A percentile compares a stretch with the other conserved stretches of the same genome.
These are phyloP conservation scores for Crotophaga sulcirostris DNA, from an alignment of 2,113 vertebrate genomes.

Conservation along the genomic window DNA sequence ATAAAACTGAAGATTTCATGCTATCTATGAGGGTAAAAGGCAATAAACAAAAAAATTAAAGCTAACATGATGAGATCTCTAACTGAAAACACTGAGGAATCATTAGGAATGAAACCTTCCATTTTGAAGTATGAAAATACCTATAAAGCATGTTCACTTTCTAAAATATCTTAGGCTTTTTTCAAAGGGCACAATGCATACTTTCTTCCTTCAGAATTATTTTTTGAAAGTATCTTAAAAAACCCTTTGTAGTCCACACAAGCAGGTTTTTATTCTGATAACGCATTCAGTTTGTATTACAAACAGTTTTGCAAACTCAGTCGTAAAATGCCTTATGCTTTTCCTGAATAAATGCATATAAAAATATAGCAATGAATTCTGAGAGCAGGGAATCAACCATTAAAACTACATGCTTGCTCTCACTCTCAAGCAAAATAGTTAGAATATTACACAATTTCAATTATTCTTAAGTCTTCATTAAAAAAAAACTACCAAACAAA, in stretches of 20 bases:
- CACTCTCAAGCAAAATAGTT: not conserved
- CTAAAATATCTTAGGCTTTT: not conserved
- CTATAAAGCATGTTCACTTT: not conserved
- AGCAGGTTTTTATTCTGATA: not conserved
- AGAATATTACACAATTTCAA: not conserved
- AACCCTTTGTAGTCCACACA: not conserved
- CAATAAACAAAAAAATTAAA: not conserved
- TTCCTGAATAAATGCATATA: not conserved
- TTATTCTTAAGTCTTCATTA: not conserved
- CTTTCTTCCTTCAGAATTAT: not conserved
- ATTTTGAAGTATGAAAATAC: not conserved
- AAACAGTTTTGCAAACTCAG: not conserved
- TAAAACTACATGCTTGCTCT: not conserved
- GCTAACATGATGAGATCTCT: not conserved
- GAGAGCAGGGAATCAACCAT: not conserved
- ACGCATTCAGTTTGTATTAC: not conserved
- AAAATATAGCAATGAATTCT: not conserved
- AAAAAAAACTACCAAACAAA: not conserved
- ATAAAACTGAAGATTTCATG: not conserved
- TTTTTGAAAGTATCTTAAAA: not conserved
- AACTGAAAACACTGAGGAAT: not conserved
- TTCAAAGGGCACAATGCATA: not conserved
- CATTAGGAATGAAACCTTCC: not conserved
- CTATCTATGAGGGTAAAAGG: not conserved
- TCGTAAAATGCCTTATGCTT: rapidly evolving